phyloP scores from a whole-genome alignment of 2,888 invertebrate species.

The Hypercompe scribonia region DNA sequence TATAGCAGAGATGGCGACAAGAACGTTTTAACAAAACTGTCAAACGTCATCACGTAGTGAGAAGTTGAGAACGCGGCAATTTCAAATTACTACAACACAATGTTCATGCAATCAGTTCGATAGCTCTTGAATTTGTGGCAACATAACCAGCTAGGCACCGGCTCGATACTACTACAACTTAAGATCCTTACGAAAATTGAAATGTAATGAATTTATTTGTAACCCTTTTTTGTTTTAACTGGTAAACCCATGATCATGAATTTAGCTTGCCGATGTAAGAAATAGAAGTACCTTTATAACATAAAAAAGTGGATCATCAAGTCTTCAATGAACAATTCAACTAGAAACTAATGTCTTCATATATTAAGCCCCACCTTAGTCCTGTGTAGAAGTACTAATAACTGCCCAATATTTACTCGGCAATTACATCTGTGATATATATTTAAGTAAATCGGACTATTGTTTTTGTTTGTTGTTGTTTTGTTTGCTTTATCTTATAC shows the following conservation, averaged over 20 bases:
- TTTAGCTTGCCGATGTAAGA: neutral
- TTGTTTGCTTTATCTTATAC: no score
- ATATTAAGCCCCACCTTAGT: neutral
- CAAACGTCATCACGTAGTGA: no score
- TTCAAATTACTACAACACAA: no score
- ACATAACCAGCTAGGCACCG: neutral
- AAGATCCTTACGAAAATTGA: neutral
- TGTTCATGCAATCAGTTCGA: neutral
- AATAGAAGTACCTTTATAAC: neutral
- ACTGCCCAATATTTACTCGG: neutral
- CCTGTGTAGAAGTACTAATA: neutral
- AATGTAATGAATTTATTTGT: neutral
- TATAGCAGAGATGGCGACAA: no score
- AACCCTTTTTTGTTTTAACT: neutral
- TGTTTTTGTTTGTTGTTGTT: no score
- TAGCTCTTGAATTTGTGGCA: neutral
- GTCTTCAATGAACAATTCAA: neutral
- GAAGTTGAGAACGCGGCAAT: no score
- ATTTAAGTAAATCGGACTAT: no score
- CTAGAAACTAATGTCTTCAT: neutral
- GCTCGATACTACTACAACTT: neutral
- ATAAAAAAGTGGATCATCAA: neutral
- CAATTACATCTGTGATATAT: neutral
- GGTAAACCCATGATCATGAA: neutral
- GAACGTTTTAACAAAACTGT: no score